phyloP scores from a whole-genome alignment of 1,140 invertebrate genomes.

The Proctacanthus coquilletti region DNA sequence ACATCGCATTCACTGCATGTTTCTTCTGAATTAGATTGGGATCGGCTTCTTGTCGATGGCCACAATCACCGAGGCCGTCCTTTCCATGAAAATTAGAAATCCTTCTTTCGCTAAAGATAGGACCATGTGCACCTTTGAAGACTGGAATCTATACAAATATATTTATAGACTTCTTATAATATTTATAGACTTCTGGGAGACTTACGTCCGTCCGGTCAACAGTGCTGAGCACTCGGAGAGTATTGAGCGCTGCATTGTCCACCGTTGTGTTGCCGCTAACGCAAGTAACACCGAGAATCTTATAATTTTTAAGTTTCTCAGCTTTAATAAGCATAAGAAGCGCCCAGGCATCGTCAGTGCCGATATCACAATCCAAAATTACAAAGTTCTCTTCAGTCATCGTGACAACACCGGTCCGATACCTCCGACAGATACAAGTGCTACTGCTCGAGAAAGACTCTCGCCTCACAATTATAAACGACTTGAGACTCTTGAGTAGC shows the following conservation, averaged over 20 bases:
- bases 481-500: too few species aligned
- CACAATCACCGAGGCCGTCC: conserved; percentile 49
- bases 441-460: too few species aligned
- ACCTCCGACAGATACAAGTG: too few species aligned
- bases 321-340: conserved; percentile 40
- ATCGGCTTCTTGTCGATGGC: conserved; percentile 7
- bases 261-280: conserved; percentile 44
- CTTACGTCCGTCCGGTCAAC: conserved; percentile 35
- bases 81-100: conserved; percentile 30
- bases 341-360: conserved; percentile 48
- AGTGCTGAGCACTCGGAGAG: conserved; percentile 37
- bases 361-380: conserved; percentile 46
- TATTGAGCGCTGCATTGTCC: conserved; percentile 42
- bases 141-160: conserved; percentile 42
- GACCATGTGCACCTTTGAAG: conserved; percentile 38
- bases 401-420: too few species aligned
- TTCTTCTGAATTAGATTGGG: conserved; percentile 12
- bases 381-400: conserved; percentile 24
- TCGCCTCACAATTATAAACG: too few species aligned
- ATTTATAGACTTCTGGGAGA: too few species aligned
- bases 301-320: conserved; percentile 21
- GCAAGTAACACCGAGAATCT: conserved; percentile 45
- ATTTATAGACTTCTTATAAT: conserved; percentile 7
- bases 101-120: conserved; percentile 31
- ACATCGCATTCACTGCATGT: conserved; percentile 30